These are phyloP conservation scores for Phenganax stokvisi DNA, from an alignment of 92 coral and sea anemone genomes.

Conservation along the genomic window DNA sequence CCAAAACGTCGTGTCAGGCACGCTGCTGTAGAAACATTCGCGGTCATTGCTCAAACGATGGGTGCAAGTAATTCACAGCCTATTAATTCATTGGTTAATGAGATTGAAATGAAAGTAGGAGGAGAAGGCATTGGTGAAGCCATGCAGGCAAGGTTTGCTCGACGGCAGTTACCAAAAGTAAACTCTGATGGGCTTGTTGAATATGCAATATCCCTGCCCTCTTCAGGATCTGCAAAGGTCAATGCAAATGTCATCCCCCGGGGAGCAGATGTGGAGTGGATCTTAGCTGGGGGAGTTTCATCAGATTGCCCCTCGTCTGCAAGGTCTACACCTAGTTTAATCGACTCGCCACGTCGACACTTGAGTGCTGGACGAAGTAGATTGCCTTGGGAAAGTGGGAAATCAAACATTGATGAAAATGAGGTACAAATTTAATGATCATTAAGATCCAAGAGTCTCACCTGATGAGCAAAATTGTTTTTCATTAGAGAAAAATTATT, in stretches of 20 bases:
- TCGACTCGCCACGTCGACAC: slow-evolving; percentile 84
- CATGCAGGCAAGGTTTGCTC: slow-evolving; percentile 88
- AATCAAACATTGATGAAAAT: not conserved
- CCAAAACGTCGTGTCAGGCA: slow-evolving; percentile 90
- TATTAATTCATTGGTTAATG: slow-evolving; percentile 76
- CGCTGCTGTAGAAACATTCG: slow-evolving; percentile 97
- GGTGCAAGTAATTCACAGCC: slow-evolving; percentile 92
- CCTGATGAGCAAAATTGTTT: too few relatives aligned
- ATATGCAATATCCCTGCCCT: slow-evolving; percentile 88
- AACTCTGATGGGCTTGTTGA: slow-evolving; percentile 96
- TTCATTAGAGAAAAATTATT: too few relatives aligned
- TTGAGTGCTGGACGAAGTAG: slow-evolving; percentile 90
- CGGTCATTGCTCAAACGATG: slow-evolving; percentile 98
- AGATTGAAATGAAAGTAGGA: slow-evolving; percentile 74
- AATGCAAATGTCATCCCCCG: slow-evolving; percentile 58
- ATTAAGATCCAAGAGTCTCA: too few relatives aligned
- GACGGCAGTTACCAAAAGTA: slow-evolving; percentile 89
- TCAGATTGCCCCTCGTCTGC: slow-evolving; percentile 75
- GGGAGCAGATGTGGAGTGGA: slow-evolving; percentile 99
- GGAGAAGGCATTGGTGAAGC: slow-evolving; percentile 99
- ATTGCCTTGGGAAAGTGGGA: slow-evolving; percentile 88
- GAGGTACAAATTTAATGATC: slow-evolving; percentile 1
- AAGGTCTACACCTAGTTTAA: slow-evolving; percentile 90
- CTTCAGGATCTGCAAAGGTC: slow-evolving; percentile 81
- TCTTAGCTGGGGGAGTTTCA: slow-evolving; percentile 83